Conservation (phyloP, 2,113 vertebrate species). For the Chloropsis cyanopogon region DNA sequence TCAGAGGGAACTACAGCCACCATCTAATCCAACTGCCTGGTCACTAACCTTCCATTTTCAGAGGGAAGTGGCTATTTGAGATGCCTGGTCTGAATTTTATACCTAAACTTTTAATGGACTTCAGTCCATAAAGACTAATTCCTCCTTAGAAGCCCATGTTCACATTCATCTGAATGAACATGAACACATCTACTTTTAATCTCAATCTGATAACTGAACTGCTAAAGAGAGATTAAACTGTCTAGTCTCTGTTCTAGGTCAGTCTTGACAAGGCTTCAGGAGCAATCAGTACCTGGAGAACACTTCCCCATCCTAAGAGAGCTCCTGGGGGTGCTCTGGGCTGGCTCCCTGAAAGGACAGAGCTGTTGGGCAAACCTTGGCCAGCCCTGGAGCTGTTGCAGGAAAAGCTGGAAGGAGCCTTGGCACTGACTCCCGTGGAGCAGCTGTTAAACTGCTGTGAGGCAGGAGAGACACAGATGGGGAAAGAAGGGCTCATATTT, state of each 20-base stretch:
- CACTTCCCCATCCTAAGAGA: background rate
- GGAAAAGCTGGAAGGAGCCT: background rate
- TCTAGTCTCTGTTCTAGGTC: rapidly evolving
- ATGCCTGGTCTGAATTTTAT: background rate
- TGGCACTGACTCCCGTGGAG: background rate
- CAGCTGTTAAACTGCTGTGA: background rate
- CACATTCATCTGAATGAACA: background rate
- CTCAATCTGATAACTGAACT: background rate
- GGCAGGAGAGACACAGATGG: background rate
- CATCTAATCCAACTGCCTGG: background rate
- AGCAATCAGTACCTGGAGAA: background rate
- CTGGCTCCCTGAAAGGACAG: background rate
- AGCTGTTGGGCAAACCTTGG: background rate
- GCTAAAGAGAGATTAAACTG: background rate
- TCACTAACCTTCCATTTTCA: background rate
- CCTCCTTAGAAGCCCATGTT: background rate
- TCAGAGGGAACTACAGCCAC: rapidly evolving
- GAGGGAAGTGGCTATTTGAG: background rate
- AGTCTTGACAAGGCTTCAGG: background rate
- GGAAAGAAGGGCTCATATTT: background rate
- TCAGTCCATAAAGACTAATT: background rate
- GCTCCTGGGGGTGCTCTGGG: background rate
- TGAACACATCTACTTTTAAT: background rate
- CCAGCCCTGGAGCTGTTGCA: background rate
- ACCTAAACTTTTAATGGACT: background rate